Base-by-base conservation (phyloP, 2,888 invertebrate species). In the Mycalesis mineus region DNA sequence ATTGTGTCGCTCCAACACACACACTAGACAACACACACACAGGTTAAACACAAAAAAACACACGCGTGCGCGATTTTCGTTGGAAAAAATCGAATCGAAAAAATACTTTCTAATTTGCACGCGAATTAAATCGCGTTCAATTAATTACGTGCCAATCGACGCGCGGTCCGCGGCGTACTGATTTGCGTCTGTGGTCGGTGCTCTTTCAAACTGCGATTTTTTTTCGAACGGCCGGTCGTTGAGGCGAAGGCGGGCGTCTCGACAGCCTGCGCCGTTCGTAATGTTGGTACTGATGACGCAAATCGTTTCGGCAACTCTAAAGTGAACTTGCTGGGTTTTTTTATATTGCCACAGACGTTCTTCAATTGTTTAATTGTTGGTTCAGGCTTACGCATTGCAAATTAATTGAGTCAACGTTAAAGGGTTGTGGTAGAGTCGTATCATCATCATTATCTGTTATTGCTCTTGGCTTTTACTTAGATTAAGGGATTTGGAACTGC, bases 261-360 rank as follows among this genome's bases (percentile, higher is more conserved):
- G 22, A 47, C 55, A 72, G 77, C 75, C 79, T 76, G 80, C 78
- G 68, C 77, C 73, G 76, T 78, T 74, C 78, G 78, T 76, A 74
- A 41, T 29, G 45, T 28, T 45, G 36, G 44, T 28, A 75, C 79
- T 78, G 60, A 63, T 88, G 88, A 87, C 86, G 88, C 86, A 88
- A 88, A 84, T 69, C 50, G 77, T 87, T 88, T 87, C 79, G 82
- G 81, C 87, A 88, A 83, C 74, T 66, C 64, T 55, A 67, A 70
- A 69, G 72, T 68, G 70, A 58, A 67, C 62, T 63, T 62, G 61
- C 64, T 69, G 66, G 72, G 69, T 71, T 69, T 82, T 81, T 78
- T 80, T 78, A 72, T 62, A 57, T 66, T 66, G 65, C 63, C 52
- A 53, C 63, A 68, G 58, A 55, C 51, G 41, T 47, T 51, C 54